Evolutionary conservation across 2,113 vertebrate genomes (phyloP), one percentile per base, ranked within the genome.

Genomic region (Ctenodactylus gundi): DNA sequence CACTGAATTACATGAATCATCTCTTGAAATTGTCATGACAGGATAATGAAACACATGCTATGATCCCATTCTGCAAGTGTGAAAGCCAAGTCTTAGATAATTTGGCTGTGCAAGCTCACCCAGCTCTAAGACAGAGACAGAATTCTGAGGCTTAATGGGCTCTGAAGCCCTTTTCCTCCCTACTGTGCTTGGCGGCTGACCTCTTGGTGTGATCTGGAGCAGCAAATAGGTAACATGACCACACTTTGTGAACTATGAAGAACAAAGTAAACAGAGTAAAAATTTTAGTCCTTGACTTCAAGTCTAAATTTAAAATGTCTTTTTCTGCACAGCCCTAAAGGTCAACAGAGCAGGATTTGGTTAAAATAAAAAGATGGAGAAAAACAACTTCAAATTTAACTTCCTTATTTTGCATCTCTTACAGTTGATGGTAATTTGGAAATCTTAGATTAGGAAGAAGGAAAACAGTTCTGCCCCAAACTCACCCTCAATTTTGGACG

Each of bases 281-380:
- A 70, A 57, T 58, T n/a, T 65, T 29, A 58, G 14, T 17, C 7
- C 46, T 53, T 23, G 3, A 65, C n/a, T 23, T 67, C 21, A 51
- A 67, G 29, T 46, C 91, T 73, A 67, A 51, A 29, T 49, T 89
- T 31, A 75, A 83, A 92, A 41, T 2, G 11, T 10, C 83, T 46
- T 94, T 95, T 78, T 70, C 60, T 60, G 23, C 29, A 39, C 29
- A 65, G 23, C 57, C 64, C 44, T 55, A 39, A 86, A 93, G 29
- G 15, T 68, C 73, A 68, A 51, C 57, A 46, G 53, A 49, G 72
- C 44, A 85, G 55, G 60, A 70, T 81, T 76, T 39, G 64, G 20
- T 94, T 72, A 83, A 70, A 78, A 75, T 73, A 25, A 84, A 92
- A 92, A 93, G 55, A 55, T 68, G 36, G 49, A 70, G 62, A 83